These are phyloP conservation scores for Scomber scombrus DNA, from an alignment of 2,113 vertebrate genomes.

Conservation along the genomic window DNA sequence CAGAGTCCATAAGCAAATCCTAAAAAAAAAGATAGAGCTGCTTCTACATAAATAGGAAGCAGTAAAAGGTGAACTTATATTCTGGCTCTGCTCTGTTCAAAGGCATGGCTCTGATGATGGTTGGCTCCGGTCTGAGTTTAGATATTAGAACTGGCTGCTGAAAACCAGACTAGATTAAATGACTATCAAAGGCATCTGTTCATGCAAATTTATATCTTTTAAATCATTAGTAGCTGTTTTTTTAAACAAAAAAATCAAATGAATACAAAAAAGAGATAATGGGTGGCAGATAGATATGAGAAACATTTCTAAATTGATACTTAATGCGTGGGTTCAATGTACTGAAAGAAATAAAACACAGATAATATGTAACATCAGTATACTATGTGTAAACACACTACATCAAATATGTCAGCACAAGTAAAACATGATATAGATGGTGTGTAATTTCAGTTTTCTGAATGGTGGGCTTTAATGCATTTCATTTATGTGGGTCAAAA, in stretches of 20 bases:
- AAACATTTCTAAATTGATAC: neutral
- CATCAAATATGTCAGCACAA: constrained; percentile 22
- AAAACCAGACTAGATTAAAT: constrained; percentile 49
- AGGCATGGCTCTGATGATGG: no score
- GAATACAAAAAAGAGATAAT: constrained; percentile 12
- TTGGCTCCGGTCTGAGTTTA: neutral
- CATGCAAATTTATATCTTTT: neutral
- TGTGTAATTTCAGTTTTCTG: constrained; percentile 36
- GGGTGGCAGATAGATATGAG: neutral
- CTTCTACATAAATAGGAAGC: constrained; percentile 26
- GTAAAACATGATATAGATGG: constrained; percentile 39
- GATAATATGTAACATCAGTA: constrained; percentile 7
- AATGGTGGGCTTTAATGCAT: constrained; percentile 43
- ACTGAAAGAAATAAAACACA: neutral
- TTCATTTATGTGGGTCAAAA: constrained; percentile 56
- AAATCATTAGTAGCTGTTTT: constrained; percentile 5
- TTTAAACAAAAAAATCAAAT: constrained; percentile 40
- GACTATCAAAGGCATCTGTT: constrained; percentile 18
- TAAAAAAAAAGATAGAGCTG: constrained; percentile 17
- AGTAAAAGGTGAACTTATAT: constrained; percentile 25
- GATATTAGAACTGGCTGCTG: constrained; percentile 52
- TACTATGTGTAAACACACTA: constrained; percentile 29
- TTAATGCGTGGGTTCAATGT: constrained; percentile 17
- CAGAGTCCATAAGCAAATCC: constrained; percentile 43
- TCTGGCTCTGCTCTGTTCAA: constrained; percentile 13